Base-by-base conservation (phyloP, 2,888 invertebrate species). In the Drosophila anomalata region DNA sequence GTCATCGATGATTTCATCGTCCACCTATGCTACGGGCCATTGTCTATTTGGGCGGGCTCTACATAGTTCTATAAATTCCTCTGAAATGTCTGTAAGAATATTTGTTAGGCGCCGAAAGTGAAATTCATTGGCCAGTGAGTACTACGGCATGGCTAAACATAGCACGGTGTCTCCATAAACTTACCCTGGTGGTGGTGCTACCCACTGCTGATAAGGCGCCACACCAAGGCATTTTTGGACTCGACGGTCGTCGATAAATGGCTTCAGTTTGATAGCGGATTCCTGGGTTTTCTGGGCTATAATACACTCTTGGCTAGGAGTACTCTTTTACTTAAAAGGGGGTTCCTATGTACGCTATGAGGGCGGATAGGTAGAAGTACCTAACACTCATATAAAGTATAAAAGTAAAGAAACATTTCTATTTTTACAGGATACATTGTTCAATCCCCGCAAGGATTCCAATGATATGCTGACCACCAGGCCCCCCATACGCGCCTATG, bases 401-500 rank as follows among this genome's bases (percentile, higher is more conserved):
- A 4, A 4, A 24, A 24, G 22, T 24, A 24, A 24, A 3, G 22
- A 4, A 24, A 24, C 3, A 9, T 2, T 29, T 29, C 0, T 12
- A 11, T 33, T 36, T 2, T 20, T 20, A 12, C 55, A 90, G 90
- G 89, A 80, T 33, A 90, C 86, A 17, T 65, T 90, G 52, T 90
- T 89, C 36, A 89, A 84, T 77, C 78, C 86, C 12, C 89, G 85
- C 17, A 89, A 87, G 74, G 77, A 87, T 55, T 82, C 88, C n/a
- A 87, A 89, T 65, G 90, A 89, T 46, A 83, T 88, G 52, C 61
- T 90, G 42, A 47, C 82, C 31, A 88, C 80, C 26, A 76, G 89
- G 24, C 53, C 85, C 1, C 90, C 91, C 0, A 90, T 91, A 22
- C 87, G 83, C 33, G 91, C 91, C 47, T 91, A 89, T 65, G 91